Evolutionary conservation across 2,888 invertebrate species (phyloP).

Genomic region (Spodoptera picta): DNA sequence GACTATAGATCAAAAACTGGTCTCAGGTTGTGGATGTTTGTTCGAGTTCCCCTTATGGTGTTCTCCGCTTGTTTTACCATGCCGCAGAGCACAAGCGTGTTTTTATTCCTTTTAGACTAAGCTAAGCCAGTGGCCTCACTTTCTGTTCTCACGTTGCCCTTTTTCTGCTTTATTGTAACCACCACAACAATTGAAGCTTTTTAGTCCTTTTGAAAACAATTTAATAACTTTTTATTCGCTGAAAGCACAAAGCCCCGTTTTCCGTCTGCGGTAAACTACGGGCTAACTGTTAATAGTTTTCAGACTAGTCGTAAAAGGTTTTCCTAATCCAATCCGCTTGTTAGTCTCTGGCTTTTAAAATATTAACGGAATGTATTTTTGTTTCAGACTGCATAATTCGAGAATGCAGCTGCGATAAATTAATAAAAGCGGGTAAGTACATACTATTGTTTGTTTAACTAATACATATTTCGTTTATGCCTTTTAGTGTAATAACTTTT

Average conservation of each 20-base stretch:
- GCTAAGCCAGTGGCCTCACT: not conserved
- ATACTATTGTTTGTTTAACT: not conserved
- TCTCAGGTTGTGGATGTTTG: constrained; percentile 31
- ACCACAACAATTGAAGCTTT: constrained; percentile 4
- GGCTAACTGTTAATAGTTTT: not conserved
- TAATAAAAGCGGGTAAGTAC: constrained; percentile 65
- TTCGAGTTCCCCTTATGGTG: constrained; percentile 29
- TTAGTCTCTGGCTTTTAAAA: not conserved
- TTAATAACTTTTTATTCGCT: constrained; percentile 1
- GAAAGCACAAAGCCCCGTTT: not conserved
- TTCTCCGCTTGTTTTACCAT: constrained; percentile 20
- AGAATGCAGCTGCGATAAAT: constrained; percentile 64
- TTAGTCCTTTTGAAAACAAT: not conserved
- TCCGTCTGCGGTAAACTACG: not conserved
- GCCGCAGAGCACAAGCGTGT: not conserved
- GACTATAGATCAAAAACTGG: constrained; percentile 52
- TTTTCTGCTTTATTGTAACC: not conserved
- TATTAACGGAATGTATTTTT: constrained; percentile 17
- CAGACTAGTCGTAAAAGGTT: not conserved
- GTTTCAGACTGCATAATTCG: constrained; percentile 49
- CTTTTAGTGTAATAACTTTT: no score
- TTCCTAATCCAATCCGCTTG: not conserved
- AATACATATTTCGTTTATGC: not conserved
- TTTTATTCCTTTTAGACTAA: constrained; percentile 20
- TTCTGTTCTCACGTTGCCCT: constrained; percentile 20